A percentile compares a stretch with the other conserved stretches of the same genome.
These are phyloP conservation scores for Serranus cabrilla DNA, from an alignment of 2,797 vertebrate genomes.

Conservation along the genomic window DNA sequence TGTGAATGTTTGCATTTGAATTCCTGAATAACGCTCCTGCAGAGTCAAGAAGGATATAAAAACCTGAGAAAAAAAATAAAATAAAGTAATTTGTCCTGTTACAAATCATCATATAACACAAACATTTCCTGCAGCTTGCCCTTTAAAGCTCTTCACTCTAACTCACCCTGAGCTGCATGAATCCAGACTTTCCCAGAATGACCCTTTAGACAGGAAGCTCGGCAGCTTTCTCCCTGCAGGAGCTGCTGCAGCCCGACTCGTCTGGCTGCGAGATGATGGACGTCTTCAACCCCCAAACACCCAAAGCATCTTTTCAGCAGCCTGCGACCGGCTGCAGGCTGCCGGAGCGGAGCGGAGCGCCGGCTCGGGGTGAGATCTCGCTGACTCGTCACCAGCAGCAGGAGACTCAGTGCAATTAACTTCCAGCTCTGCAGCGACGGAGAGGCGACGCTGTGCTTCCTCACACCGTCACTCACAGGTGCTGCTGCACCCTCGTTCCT, in stretches of 20 bases:
- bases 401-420: slow-evolving; percentile 44
- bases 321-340: neutral
- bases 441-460: slow-evolving; percentile 20
- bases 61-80: too few relatives aligned
- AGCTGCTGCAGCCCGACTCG: neutral
- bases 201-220: neutral
- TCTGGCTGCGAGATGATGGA: slow-evolving; percentile 3
- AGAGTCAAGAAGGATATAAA: too few relatives aligned
- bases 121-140: too few relatives aligned
- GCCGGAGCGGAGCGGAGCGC: neutral
- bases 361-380: slow-evolving; percentile 1
- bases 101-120: too few relatives aligned
- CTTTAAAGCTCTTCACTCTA: too few relatives aligned
- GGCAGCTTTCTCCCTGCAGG: slow-evolving; percentile 15
- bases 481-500: neutral
- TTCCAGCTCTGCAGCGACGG: neutral
- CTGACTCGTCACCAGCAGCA: slow-evolving; percentile 13
- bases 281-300: neutral
- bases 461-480: slow-evolving; percentile 12
- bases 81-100: too few relatives aligned
- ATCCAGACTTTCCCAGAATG: too few relatives aligned
- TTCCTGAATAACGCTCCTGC: too few relatives aligned
- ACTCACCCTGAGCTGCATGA: too few relatives aligned
- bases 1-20: too few relatives aligned
- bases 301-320: slow-evolving; percentile 11